These are phyloP conservation scores for Platyscapa corneri DNA, from an alignment of 1,140 invertebrate species.

Conservation along the genomic window DNA sequence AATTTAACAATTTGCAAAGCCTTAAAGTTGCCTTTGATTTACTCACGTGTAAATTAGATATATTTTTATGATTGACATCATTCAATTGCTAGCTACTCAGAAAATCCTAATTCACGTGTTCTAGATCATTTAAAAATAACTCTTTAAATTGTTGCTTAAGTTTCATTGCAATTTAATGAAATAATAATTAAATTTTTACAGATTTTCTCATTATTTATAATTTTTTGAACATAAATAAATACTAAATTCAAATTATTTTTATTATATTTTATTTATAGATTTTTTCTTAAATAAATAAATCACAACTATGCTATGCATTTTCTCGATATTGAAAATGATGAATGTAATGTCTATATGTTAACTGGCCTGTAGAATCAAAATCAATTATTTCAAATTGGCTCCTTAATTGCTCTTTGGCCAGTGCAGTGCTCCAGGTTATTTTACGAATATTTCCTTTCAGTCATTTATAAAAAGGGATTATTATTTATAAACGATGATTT, in stretches of 20 bases:
- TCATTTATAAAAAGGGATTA: conserved; percentile 22
- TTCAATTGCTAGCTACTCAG: background rate
- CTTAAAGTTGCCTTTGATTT: background rate
- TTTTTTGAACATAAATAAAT: conserved; percentile 27
- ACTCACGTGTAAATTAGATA: background rate
- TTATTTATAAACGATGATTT: conserved; percentile 34
- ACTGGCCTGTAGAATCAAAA: conserved; percentile 47
- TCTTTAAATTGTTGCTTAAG: too few relatives aligned
- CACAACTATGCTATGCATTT: conserved; percentile 11
- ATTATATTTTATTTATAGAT: background rate
- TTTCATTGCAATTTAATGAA: too few relatives aligned
- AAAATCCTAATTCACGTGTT: too few relatives aligned
- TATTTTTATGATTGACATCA: background rate
- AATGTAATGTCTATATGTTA: conserved; percentile 20
- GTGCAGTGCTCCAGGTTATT: conserved; percentile 58
- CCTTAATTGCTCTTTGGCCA: conserved; percentile 56
- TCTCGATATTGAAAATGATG: conserved; percentile 33
- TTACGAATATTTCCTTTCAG: conserved; percentile 15
- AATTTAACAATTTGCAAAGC: background rate
- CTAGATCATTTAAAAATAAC: too few relatives aligned
- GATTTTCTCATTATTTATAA: background rate
- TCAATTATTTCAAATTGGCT: conserved; percentile 44
- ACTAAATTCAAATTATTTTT: conserved; percentile 25
- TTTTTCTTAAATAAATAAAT: conserved; percentile 38
- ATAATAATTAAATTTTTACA: too few relatives aligned